Percentiles rank a stretch among this genome's conserved stretches.
Conservation (phyloP, 2,797 vertebrate genomes). For the Phrynocephalus forsythii region DNA sequence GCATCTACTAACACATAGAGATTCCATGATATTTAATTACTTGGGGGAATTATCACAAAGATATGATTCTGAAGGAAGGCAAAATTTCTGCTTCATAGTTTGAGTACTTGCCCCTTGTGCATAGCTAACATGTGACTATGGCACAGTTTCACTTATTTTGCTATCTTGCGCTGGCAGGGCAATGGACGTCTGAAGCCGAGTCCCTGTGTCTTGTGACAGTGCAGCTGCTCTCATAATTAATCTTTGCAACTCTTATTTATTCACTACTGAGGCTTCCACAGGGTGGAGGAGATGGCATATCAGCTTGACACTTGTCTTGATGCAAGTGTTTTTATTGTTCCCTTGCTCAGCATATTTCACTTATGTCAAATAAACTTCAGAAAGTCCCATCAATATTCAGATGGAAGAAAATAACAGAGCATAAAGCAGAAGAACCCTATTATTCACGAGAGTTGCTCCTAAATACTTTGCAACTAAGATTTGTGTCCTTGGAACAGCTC, state of each 20-base stretch:
- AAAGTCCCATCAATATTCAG: constrained; percentile 62
- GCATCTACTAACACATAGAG: not conserved
- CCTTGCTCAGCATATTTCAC: constrained; percentile 60
- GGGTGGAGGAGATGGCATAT: constrained; percentile 47
- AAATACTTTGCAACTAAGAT: constrained; percentile 17
- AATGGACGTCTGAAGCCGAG: not conserved
- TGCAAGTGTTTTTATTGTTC: constrained; percentile 68
- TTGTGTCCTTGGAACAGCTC: not conserved
- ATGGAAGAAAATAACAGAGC: constrained; percentile 63
- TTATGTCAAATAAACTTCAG: constrained; percentile 68
- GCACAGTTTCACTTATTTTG: not conserved
- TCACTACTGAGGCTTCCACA: constrained; percentile 31
- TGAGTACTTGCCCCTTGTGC: no score
- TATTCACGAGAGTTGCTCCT: constrained; percentile 60
- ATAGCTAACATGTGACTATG: not conserved
- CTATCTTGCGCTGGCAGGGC: not conserved
- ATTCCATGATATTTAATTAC: not conserved
- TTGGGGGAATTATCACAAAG: not conserved
- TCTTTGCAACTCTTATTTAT: constrained; percentile 56
- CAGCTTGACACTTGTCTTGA: constrained; percentile 46
- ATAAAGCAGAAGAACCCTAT: constrained; percentile 59
- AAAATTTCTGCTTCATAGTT: not conserved
- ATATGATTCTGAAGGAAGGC: not conserved
- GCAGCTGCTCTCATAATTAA: constrained; percentile 13
- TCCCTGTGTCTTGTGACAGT: not conserved